A percentile compares a stretch with the other conserved stretches of the same genome.
phyloP scores from a whole-genome alignment of 2,797 vertebrate species.

The Phalanger gymnotis region DNA sequence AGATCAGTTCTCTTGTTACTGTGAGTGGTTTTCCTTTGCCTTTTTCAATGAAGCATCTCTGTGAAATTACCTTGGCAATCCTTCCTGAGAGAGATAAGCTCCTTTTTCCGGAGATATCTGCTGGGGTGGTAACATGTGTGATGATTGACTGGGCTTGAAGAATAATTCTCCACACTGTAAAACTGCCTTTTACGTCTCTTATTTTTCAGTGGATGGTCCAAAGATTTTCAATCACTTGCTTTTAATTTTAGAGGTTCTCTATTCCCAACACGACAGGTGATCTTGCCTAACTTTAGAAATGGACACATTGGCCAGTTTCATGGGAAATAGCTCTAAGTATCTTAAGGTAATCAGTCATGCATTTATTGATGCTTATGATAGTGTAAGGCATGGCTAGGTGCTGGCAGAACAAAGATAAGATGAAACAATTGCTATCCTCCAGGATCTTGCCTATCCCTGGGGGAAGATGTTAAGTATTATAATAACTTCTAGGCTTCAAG shows the following conservation, averaged over 20 bases:
- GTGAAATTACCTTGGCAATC: constrained; percentile 16
- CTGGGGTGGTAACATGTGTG: not conserved
- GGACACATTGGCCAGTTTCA: not conserved
- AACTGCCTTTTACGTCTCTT: not conserved
- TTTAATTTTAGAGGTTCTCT: constrained; percentile 15
- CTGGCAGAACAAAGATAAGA: not conserved
- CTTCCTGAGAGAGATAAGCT: not conserved
- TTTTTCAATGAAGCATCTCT: not conserved
- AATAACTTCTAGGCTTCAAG: not conserved
- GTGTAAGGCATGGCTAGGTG: not conserved
- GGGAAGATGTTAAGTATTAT: not conserved
- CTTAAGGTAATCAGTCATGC: not conserved
- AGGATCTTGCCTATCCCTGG: not conserved
- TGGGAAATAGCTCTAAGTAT: constrained; percentile 11
- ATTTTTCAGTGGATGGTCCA: not conserved
- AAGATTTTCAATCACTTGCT: constrained; percentile 21
- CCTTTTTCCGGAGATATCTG: constrained; percentile 1
- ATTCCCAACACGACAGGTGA: not conserved
- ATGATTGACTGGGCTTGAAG: not conserved
- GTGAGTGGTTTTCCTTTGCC: constrained; percentile 25
- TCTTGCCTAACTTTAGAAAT: not conserved
- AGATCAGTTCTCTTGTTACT: constrained; percentile 11
- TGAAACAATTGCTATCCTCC: not conserved
- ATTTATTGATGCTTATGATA: not conserved
- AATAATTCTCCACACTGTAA: not conserved